Base-by-base conservation (phyloP, 1,140 invertebrate species). In the Lepidurus arcticus region DNA sequence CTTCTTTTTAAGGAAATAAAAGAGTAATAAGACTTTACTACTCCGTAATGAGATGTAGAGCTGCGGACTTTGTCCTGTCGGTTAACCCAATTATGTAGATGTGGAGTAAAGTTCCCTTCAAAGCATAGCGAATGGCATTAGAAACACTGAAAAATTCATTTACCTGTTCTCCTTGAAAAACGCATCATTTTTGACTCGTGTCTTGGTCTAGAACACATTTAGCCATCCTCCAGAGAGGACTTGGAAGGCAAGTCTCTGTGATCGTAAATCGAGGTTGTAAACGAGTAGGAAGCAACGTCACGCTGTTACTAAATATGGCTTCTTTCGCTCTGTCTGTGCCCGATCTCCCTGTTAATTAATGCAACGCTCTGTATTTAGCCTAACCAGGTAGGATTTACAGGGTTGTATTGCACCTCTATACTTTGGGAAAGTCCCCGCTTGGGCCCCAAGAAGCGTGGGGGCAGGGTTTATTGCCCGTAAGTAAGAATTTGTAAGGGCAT, bases 401-500 rank as follows among this genome's bases (percentile, higher is more conserved):
- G 7, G 53, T n/a, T 65, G 13, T 21, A 65, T 65, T 21, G 21
- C 53, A 65, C n/a, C 53, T 65, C 53, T 21, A 16, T 65, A 65
- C 53, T 65, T 65, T 65, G 53, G 13, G 53, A 21, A 65, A 16
- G 13, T 65, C 21, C 53, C n/a, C 16, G 53, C 21, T 65, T 65
- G 21, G 13, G 16, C 53, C 16, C 53, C 53, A 21, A 65, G 21
- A 65, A 21, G 6, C 53, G 53, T 65, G 53, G 53, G 11, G 53
- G 34, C 34, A 65, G 21, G 53, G 16, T 65, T 65, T 65, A 65
- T 65, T 65, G 21, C 53, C n/a, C 53, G 53, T 65, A 65, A 65
- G 53, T 65, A 65, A 65, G 53, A 65, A 65, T 65, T 65, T 65
- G 53, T 65, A 65, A 65, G 53, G 13, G 53, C 53, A 65, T 65